Base-by-base conservation (phyloP, 2,797 vertebrate species). In the Choloepus didactylus region DNA sequence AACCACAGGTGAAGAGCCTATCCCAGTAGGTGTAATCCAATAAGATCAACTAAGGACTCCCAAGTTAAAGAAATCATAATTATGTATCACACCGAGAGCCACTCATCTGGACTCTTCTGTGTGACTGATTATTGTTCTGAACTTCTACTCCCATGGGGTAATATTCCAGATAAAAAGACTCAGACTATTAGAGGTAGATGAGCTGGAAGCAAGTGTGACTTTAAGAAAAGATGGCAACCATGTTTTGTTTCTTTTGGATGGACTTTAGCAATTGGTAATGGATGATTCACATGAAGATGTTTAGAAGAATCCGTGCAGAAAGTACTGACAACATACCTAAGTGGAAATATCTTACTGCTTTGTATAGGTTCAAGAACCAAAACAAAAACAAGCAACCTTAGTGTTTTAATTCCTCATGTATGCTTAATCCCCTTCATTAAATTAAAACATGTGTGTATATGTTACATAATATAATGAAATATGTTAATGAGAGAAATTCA, bases 261-360 rank as follows among this genome's bases (percentile, higher is more conserved):
- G 6, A 11, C 3, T 49, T 93, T 79, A 72, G 41, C 5, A 82
- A 76, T 72, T 66, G 23, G 9, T 76, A 4, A 38, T 25, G 41
- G 41, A 49, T 91, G 21, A 15, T 16, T 62, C 14, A 12, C 23
- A 38, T 75, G 8, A 46, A 7, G n/a, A 73, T 0, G 3, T 29
- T 51, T 66, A 54, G 3, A 46, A 21, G 29, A 91, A 91, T 4
- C 1, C 9, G 77, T 41, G 1, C 1, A 69, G 21, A 87, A 56
- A 81, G 21, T 19, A 31, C 54, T 56, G 3, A 56, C 0, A 77
- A 15, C 3, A 35, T 2, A 1, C 35, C 3, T 3, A 18, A 0
- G 6, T 27, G 35, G 23, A 49, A 60, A 4, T 54, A 25, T 35
- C 35, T 35, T 35, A 35, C 35, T 35, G 35, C 35, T 35, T 35